Evolutionary conservation across 2,888 invertebrate genomes (phyloP), one percentile per base, ranked within the genome.

Genomic region (Merodon equestris): DNA sequence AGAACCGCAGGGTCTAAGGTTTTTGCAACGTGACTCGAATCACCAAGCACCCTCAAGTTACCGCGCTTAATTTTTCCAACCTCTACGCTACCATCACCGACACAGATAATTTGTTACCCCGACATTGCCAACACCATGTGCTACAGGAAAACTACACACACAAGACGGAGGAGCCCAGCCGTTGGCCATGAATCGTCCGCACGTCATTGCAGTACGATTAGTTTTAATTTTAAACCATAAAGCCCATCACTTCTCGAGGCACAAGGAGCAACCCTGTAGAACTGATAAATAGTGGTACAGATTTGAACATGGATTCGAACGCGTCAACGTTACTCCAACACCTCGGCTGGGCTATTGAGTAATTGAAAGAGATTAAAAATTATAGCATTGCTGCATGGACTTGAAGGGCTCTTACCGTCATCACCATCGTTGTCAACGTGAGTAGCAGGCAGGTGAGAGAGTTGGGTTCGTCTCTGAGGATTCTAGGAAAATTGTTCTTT

Each of bases 161-260:
- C 10, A 38, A 45, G 67, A 67, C 56, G 47, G 4, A n/a, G 38
- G 61, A 48, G 27, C 27, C 7, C 27, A 27, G 27, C 27, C 27
- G 64, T 40, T 48, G 67, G 47, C 61, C 57, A 77, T 77, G 77
- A 77, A 77, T 73, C 53, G 53, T 77, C 73, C 57, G 63, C 72
- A 77, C 77, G 77, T 77, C 77, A 73, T 77, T 77, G 77, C 77
- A 77, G 73, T 67, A 67, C 61, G 67, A 77, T 77, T 77, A 77
- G 61, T 73, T 77, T 77, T 68, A 67, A 77, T 77, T 73, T 68
- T 50, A 44, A 73, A 73, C 50, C 73, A 67, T 71, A 76, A 71
- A 53, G 67, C 63, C 66, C 44, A 71, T 71, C 51, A 45, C 48
- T 15, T 51, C 50, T 10, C 12, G 9, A 9, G 42, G 51, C 17